phyloP scores from a whole-genome alignment of 1,140 invertebrate species.

The Elysia chlorotica region DNA sequence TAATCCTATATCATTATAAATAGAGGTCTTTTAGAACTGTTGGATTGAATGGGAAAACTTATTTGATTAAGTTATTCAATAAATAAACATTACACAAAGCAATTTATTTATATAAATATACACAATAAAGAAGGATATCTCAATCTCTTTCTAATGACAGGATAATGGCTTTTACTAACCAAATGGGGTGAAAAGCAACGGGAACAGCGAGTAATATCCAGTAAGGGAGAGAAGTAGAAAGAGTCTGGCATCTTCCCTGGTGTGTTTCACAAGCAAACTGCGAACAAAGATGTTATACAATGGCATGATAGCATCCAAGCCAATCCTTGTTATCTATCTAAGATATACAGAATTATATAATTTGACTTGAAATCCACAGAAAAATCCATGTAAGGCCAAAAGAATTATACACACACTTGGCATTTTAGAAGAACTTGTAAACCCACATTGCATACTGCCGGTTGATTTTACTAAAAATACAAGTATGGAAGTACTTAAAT shows the following conservation, averaged over 20 bases:
- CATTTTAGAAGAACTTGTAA: background rate
- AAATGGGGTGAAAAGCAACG: constrained; percentile 76
- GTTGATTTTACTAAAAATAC: too few relatives aligned
- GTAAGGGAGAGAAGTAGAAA: constrained; percentile 76
- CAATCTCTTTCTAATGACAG: background rate
- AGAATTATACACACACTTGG: background rate
- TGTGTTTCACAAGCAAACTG: constrained; percentile 57
- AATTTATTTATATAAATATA: background rate
- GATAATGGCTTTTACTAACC: constrained; percentile 4
- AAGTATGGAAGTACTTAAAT: too few relatives aligned
- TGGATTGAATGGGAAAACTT: background rate
- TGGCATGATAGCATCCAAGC: background rate
- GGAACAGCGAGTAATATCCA: constrained; percentile 86
- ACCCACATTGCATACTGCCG: too few relatives aligned
- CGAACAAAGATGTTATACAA: background rate
- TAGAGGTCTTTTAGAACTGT: background rate
- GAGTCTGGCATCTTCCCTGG: constrained; percentile 72
- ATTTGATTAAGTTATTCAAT: background rate
- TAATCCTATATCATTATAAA: background rate
- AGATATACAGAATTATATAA: background rate
- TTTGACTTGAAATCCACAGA: background rate
- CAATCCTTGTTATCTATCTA: background rate
- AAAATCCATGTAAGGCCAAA: background rate
- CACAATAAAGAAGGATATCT: background rate
- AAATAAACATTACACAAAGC: background rate